Evolutionary conservation across 2,113 vertebrate genomes (phyloP).

Genomic region (Tachycineta bicolor): DNA sequence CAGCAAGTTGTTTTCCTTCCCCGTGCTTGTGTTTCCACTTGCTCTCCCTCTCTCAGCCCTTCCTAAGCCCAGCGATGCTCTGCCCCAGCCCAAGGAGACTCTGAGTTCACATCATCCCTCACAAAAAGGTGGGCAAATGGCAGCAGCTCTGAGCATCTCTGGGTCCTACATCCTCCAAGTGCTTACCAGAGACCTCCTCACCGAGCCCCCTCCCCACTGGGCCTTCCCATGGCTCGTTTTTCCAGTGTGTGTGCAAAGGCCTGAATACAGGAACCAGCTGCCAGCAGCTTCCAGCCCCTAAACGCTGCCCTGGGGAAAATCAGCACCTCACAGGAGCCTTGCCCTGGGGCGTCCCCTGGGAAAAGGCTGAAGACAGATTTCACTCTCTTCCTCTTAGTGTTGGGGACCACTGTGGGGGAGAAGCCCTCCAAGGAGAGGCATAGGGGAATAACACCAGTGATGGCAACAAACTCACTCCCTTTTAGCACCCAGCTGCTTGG

Average conservation of each 20-base stretch:
- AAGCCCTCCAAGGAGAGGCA: background rate
- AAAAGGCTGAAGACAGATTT: background rate
- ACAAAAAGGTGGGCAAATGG: background rate
- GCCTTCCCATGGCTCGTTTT: background rate
- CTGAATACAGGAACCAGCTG: background rate
- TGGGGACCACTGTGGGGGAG: background rate
- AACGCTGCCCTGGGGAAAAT: background rate
- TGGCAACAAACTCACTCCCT: background rate
- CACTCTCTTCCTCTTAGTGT: background rate
- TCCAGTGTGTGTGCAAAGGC: background rate
- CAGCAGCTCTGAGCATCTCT: background rate
- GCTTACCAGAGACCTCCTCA: background rate
- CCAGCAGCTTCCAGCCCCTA: background rate
- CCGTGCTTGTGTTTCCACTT: fast-evolving
- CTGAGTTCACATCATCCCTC: background rate
- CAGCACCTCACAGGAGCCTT: background rate
- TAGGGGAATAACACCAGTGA: background rate
- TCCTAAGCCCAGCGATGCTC: background rate
- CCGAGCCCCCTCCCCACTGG: background rate
- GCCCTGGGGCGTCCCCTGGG: background rate
- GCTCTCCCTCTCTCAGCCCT: background rate
- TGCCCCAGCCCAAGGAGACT: background rate
- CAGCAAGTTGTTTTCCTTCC: background rate
- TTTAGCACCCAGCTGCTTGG: background rate
- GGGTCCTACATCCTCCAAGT: background rate